These are phyloP conservation scores for Sebastes jordani DNA, from an alignment of 2,797 vertebrate species.

Conservation along the genomic window DNA sequence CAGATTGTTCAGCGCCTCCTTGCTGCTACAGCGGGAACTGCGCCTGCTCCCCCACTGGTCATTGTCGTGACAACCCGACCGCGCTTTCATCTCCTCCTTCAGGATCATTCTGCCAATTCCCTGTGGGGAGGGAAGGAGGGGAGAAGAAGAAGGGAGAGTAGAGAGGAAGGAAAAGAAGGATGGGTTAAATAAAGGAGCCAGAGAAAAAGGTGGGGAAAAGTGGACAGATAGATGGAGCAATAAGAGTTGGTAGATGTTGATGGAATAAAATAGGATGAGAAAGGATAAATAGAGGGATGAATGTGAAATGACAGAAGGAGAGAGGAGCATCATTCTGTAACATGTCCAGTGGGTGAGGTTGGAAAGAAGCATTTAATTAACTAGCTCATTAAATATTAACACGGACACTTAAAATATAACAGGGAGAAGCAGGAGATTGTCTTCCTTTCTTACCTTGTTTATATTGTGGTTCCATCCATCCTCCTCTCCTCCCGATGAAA, in stretches of 20 bases:
- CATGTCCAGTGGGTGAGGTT: conserved; percentile 21
- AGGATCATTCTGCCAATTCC: conserved; percentile 95
- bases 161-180: background rate
- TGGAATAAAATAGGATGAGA: background rate
- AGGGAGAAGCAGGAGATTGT: conserved; percentile 3
- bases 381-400: conserved; percentile 66
- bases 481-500: conserved; percentile 94
- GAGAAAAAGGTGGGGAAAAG: background rate
- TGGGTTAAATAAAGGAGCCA: background rate
- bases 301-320: background rate
- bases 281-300: background rate
- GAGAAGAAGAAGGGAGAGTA: background rate
- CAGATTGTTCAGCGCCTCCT: conserved; percentile 88
- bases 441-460: conserved; percentile 85
- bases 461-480: conserved; percentile 93
- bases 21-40: conserved; percentile 91
- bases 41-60: conserved; percentile 92
- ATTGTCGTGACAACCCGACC: conserved; percentile 88
- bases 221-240: conserved; percentile 7
- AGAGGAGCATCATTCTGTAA: conserved; percentile 1
- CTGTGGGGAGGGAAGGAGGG: conserved; percentile 63
- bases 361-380: conserved; percentile 49
- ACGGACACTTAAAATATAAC: conserved; percentile 19
- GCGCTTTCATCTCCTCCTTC: conserved; percentile 98
- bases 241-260: conserved; percentile 9